Conservation (phyloP, 2,113 vertebrate genomes). For the Origma solitaria region DNA sequence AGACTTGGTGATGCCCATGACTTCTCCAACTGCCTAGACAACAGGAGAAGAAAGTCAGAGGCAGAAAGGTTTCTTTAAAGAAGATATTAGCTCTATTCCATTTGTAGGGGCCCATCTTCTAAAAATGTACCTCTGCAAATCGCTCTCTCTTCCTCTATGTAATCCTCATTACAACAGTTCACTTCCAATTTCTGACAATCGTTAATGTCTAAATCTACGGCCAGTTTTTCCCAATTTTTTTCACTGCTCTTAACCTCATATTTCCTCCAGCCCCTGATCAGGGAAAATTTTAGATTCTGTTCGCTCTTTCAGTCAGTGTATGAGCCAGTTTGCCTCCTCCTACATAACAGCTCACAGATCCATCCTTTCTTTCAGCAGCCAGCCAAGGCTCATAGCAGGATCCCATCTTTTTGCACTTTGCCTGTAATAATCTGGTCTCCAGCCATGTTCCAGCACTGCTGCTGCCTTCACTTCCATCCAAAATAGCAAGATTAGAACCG, state of each 20-base stretch:
- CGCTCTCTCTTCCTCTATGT: neutral
- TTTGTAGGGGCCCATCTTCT: neutral
- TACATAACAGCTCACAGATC: slow-evolving; percentile 2
- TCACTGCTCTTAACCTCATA: neutral
- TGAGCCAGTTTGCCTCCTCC: neutral
- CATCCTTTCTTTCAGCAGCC: neutral
- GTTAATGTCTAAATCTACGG: neutral
- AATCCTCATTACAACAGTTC: neutral
- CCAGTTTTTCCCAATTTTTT: neutral
- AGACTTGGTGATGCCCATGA: neutral
- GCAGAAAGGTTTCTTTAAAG: neutral
- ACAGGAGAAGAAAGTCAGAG: neutral
- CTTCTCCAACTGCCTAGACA: neutral
- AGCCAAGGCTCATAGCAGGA: neutral
- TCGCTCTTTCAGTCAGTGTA: neutral
- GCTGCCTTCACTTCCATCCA: neutral
- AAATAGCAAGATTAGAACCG: neutral
- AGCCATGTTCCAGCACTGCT: neutral
- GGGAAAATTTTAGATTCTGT: neutral
- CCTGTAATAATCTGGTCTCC: neutral
- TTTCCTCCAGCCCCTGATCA: neutral
- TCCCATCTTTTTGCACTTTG: neutral
- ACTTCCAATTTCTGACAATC: neutral
- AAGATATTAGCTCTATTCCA: neutral
- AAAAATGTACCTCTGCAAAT: neutral